These are phyloP conservation scores for Labeo rohita DNA, from an alignment of 2,113 vertebrate genomes.

Conservation along the genomic window DNA sequence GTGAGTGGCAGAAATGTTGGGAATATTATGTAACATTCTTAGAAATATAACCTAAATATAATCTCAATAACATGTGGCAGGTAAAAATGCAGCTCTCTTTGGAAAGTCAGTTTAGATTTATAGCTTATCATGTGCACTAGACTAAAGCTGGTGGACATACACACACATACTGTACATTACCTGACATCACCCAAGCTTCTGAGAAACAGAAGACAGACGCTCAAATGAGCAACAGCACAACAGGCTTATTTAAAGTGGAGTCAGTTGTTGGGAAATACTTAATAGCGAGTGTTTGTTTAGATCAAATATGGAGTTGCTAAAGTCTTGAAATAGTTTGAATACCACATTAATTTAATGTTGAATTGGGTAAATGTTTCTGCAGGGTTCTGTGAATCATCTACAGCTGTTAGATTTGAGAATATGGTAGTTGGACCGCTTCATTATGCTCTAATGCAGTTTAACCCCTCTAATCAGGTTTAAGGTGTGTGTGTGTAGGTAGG, in stretches of 20 bases:
- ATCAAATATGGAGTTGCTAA: constrained; percentile 1
- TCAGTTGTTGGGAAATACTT: constrained; percentile 34
- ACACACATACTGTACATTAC: not conserved
- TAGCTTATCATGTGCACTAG: not conserved
- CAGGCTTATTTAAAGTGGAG: constrained; percentile 30
- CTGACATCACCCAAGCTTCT: constrained; percentile 19
- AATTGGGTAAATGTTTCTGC: constrained; percentile 26
- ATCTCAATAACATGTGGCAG: not conserved
- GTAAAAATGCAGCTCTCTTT: not conserved
- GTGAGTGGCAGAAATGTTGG: not conserved
- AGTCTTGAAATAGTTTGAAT: constrained; percentile 13
- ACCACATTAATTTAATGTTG: not conserved
- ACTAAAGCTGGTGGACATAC: constrained; percentile 15
- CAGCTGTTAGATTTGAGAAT: not conserved
- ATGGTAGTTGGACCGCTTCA: not conserved
- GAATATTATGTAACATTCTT: not conserved
- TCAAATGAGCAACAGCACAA: not conserved
- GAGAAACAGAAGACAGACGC: constrained; percentile 16
- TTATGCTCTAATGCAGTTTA: constrained; percentile 9
- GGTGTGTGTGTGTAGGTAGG: not conserved
- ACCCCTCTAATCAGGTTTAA: not conserved
- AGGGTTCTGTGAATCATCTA: not conserved
- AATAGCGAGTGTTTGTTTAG: constrained; percentile 11
- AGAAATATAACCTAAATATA: constrained; percentile 17
- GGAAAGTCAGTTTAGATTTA: constrained; percentile 8